Conservation (phyloP, 1,140 invertebrate species). For the Telenomus remus region DNA sequence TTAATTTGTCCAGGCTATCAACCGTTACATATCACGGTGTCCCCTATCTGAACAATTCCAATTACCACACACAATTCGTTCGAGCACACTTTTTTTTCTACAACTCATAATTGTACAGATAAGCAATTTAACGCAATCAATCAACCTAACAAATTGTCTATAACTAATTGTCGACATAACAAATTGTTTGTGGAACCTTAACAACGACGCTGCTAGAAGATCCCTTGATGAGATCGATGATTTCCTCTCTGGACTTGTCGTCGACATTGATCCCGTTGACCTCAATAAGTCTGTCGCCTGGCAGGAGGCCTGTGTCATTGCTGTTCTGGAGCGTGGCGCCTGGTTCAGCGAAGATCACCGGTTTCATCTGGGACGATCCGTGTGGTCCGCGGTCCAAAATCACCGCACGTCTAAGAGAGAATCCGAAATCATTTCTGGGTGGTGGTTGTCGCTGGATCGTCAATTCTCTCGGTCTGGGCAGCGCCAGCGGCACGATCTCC, state of each 20-base stretch:
- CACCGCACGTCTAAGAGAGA: constrained; percentile 91
- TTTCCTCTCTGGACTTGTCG: constrained; percentile 90
- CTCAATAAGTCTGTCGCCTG: constrained; percentile 93
- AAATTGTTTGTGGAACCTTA: constrained; percentile 78
- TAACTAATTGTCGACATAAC: no score
- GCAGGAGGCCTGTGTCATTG: constrained; percentile 89
- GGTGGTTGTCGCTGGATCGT: constrained; percentile 88
- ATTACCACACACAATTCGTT: no score
- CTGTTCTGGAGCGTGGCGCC: constrained; percentile 85
- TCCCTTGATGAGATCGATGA: constrained; percentile 93
- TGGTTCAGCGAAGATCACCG: constrained; percentile 95
- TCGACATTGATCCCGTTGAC: constrained; percentile 92
- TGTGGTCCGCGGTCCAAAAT: constrained; percentile 80
- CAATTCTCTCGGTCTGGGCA: constrained; percentile 85
- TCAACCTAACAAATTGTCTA: no score
- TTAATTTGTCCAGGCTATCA: no score
- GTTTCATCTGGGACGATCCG: constrained; percentile 79
- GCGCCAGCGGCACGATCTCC: constrained; percentile 81
- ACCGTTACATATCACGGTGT: no score
- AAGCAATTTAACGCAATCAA: no score
- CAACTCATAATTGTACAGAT: no score
- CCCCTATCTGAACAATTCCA: no score
- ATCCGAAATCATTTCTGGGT: constrained; percentile 94
- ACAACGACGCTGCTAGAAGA: constrained; percentile 88
- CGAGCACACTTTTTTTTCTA: no score